Evolutionary conservation across 2,113 vertebrate species (phyloP).

Genomic region (Gymnobelideus leadbeateri): DNA sequence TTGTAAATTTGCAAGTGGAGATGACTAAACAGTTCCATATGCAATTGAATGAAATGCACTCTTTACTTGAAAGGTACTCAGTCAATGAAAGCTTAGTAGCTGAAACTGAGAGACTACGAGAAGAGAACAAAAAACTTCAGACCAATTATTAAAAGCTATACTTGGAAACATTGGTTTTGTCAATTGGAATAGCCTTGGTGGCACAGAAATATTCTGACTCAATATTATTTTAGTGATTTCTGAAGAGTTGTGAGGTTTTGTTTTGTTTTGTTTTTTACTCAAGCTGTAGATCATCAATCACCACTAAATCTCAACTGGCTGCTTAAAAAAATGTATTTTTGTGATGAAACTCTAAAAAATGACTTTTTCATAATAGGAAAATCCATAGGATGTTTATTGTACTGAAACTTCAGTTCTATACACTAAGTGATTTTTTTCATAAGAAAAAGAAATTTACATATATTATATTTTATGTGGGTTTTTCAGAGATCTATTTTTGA

Average conservation of each 20-base stretch:
- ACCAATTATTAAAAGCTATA: conserved; percentile 91
- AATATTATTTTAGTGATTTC: conserved; percentile 69
- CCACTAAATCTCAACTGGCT: conserved; percentile 64
- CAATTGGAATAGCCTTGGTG: conserved; percentile 63
- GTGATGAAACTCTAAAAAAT: conserved; percentile 61
- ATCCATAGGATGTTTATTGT: conserved; percentile 61
- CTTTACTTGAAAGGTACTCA: conserved; percentile 93
- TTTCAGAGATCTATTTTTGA: conserved; percentile 70
- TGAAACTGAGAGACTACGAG: conserved; percentile 94
- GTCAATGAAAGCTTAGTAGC: conserved; percentile 95
- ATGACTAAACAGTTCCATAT: conserved; percentile 99
- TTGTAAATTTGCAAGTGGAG: conserved; percentile 98
- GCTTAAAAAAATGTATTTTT: conserved; percentile 74
- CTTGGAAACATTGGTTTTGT: conserved; percentile 58
- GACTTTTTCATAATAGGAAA: conserved; percentile 61
- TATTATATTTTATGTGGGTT: conserved; percentile 71
- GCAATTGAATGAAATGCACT: conserved; percentile 96
- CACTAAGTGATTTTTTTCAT: conserved; percentile 84
- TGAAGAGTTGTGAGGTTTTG: conserved; percentile 1
- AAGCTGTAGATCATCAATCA: conserved; percentile 59
- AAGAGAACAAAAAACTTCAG: conserved; percentile 94
- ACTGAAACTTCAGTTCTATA: conserved; percentile 69
- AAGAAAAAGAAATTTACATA: conserved; percentile 70
- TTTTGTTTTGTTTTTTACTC: no score
- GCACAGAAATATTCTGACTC: conserved; percentile 68